A percentile compares a stretch with the other conserved stretches of the same genome.
These are phyloP conservation scores for Syrphus vitripennis DNA, from an alignment of 2,888 invertebrate genomes.

Conservation along the genomic window DNA sequence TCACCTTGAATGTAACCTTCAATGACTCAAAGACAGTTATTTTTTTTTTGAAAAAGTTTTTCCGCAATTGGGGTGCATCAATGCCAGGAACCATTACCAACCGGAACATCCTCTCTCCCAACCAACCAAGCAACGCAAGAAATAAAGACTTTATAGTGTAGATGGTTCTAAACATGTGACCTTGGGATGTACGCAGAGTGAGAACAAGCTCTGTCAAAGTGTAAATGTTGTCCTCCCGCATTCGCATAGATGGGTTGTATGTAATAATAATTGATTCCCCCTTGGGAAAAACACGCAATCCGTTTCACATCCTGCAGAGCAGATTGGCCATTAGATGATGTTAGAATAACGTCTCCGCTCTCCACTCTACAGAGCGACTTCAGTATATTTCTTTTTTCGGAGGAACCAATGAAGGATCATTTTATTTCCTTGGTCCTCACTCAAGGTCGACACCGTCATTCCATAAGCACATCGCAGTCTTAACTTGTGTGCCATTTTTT, in stretches of 20 bases:
- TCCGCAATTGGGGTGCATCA: constrained; percentile 33
- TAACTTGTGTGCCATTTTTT: constrained; percentile 1
- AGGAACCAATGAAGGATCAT: constrained; percentile 24
- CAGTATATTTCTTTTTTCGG: neutral
- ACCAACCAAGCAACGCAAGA: constrained; percentile 11
- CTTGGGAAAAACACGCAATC: constrained; percentile 53
- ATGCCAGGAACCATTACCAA: constrained; percentile 17
- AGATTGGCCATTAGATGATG: constrained; percentile 60
- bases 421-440: constrained; percentile 28
- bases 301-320: constrained; percentile 62
- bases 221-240: constrained; percentile 19
- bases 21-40: constrained; percentile 25
- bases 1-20: constrained; percentile 54
- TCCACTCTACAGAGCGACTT: neutral
- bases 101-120: constrained; percentile 23
- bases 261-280: constrained; percentile 42
- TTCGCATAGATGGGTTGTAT: neutral
- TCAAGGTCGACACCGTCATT: constrained; percentile 45
- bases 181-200: constrained; percentile 33
- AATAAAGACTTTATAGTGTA: constrained; percentile 18
- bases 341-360: neutral
- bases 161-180: constrained; percentile 20
- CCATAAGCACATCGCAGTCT: constrained; percentile 14
- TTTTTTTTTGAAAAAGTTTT: constrained; percentile 2
- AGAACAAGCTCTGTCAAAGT: constrained; percentile 11